Evolutionary conservation across 37 sponge, comb jelly and placozoan genomes (phyloP).

Genomic region (Ephydatia muelleri): DNA sequence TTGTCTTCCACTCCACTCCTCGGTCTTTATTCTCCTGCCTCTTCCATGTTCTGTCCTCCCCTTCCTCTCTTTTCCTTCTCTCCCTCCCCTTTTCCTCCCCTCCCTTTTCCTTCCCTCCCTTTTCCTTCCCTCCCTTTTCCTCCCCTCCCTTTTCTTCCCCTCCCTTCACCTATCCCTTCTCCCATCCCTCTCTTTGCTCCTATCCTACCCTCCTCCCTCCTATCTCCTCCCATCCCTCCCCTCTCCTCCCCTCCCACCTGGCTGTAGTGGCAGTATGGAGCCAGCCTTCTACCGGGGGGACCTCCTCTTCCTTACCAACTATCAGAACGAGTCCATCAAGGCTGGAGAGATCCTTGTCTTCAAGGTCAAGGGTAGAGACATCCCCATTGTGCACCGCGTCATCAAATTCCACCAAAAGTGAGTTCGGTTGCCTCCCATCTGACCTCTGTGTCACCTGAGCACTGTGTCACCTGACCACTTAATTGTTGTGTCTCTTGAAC

Average conservation of each 20-base stretch:
- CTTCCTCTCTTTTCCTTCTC: no score
- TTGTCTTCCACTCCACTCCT: no score
- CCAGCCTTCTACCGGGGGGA: conserved; percentile 98
- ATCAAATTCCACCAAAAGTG: conserved; percentile 90
- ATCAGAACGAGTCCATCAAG: conserved; percentile 74
- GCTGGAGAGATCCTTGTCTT: conserved; percentile 53
- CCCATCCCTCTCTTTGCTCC: no score
- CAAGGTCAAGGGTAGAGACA: conserved; percentile 91
- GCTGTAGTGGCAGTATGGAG: conserved; percentile 88
- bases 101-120: no score
- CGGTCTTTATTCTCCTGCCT: no score
- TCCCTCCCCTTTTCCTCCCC: no score
- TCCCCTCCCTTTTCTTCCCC: no score
- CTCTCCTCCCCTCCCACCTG: background rate
- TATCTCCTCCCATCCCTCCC: background rate
- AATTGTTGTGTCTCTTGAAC: background rate
- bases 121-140: no score
- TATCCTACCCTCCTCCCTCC: background rate
- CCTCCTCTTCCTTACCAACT: conserved; percentile 95
- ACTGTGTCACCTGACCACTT: background rate
- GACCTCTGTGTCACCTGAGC: no score
- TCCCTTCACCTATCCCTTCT: background rate
- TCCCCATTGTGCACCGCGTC: conserved; percentile 96
- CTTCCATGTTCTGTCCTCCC: no score
- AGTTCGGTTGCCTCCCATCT: conserved; percentile 3